phyloP scores from a whole-genome alignment of 2,113 vertebrate genomes.

The Tetrax tetrax region DNA sequence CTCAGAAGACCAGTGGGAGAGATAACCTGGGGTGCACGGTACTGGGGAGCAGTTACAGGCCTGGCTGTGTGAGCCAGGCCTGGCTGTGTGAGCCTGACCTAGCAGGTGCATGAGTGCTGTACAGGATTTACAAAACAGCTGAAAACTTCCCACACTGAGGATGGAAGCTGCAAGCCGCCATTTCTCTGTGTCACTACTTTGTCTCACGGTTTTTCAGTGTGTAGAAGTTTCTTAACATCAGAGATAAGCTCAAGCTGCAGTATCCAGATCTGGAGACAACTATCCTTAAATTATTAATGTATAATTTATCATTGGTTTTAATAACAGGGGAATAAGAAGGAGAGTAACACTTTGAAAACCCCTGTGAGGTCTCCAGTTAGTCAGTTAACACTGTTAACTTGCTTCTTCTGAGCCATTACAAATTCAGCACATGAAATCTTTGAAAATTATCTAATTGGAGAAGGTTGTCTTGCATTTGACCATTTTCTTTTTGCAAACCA shows the following conservation, averaged over 20 bases:
- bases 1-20: not conserved
- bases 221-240: not conserved
- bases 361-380: not conserved
- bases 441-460: constrained; percentile 57
- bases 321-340: not conserved
- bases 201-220: not conserved
- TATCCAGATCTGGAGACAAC: not conserved
- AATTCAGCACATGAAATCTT: constrained; percentile 39
- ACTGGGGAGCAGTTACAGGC: no score
- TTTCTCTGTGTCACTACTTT: not conserved
- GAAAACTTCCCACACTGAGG: not conserved
- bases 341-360: not conserved
- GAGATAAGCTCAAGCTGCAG: not conserved
- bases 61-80: not conserved
- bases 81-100: not conserved
- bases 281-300: not conserved
- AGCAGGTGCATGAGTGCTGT: accelerated
- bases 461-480: constrained; percentile 39
- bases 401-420: not conserved
- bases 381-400: not conserved
- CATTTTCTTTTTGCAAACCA: constrained; percentile 61
- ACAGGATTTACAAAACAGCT: not conserved
- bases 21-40: not conserved
- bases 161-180: not conserved
- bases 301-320: not conserved